Conservation (phyloP, 37 sponge, comb jelly and placozoan genomes). For the Crambe crambe region DNA sequence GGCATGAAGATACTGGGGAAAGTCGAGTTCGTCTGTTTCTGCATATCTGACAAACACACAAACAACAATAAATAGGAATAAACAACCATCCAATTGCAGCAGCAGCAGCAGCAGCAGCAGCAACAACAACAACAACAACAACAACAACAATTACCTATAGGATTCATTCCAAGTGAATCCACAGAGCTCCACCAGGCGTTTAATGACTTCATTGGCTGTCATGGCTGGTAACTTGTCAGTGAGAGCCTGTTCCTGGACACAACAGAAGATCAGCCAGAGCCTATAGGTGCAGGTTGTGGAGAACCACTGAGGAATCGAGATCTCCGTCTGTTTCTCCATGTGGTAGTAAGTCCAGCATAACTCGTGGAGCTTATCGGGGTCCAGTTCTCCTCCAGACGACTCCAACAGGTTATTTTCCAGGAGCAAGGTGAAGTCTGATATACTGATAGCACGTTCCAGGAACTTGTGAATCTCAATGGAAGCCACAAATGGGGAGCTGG, state of each 20-base stretch:
- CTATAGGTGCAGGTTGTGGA: constrained; percentile 26
- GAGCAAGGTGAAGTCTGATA: constrained; percentile 34
- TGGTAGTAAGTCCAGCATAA: constrained; percentile 47
- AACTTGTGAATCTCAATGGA: constrained; percentile 44
- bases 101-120: too few species aligned
- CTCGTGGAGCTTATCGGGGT: constrained; percentile 20
- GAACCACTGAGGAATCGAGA: constrained; percentile 52
- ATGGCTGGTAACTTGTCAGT: background rate
- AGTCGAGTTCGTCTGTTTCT: constrained; percentile 17
- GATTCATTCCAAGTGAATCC: constrained; percentile 48
- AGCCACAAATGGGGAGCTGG: background rate
- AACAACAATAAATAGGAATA: background rate
- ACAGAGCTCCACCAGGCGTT: constrained; percentile 19
- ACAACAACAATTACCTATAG: constrained; percentile 15
- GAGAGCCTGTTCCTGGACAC: constrained; percentile 2
- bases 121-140: too few species aligned
- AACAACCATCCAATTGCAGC: too few species aligned
- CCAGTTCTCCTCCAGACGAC: constrained; percentile 2
- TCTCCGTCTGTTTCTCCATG: constrained; percentile 16
- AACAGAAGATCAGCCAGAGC: constrained; percentile 53
- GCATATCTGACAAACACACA: background rate
- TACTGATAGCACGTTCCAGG: constrained; percentile 29
- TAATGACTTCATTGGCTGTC: constrained; percentile 35
- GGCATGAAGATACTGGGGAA: constrained; percentile 36
- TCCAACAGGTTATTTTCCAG: constrained; percentile 18